Conservation (phyloP, 2,113 vertebrate genomes). For the Bos javanicus region DNA sequence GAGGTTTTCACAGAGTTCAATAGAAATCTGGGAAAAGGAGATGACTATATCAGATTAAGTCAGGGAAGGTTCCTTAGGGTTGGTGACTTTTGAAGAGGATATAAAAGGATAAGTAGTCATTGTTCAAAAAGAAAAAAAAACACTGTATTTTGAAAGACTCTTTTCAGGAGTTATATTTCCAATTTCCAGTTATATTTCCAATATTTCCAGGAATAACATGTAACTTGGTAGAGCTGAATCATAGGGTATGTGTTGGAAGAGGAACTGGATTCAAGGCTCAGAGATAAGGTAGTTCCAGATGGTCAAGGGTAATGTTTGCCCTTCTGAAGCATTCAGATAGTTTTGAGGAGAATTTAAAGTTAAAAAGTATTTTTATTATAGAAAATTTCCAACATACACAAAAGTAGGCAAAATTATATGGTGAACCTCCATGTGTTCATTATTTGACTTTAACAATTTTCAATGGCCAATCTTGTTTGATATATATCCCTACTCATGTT, state of each 20-base stretch:
- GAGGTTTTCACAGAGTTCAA: background rate
- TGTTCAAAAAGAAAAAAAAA: background rate
- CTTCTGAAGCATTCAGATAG: background rate
- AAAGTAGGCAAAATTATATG: background rate
- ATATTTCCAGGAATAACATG: background rate
- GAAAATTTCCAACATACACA: background rate
- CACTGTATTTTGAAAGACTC: background rate
- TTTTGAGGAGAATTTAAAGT: background rate
- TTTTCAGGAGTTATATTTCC: background rate
- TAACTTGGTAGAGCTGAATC: background rate
- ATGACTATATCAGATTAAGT: background rate
- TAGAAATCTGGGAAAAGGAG: background rate
- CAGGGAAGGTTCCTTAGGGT: background rate
- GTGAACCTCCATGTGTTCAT: background rate
- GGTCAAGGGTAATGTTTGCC: background rate
- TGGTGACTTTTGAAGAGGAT: background rate
- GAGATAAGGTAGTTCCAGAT: background rate
- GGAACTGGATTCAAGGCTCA: background rate
- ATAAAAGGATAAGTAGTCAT: background rate
- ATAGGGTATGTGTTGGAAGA: background rate
- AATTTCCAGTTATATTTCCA: background rate
- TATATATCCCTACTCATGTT: background rate
- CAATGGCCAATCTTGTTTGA: background rate
- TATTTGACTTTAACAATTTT: background rate
- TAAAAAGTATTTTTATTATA: background rate